Conservation (phyloP, 2,888 invertebrate species). For the Malachius bipustulatus region DNA sequence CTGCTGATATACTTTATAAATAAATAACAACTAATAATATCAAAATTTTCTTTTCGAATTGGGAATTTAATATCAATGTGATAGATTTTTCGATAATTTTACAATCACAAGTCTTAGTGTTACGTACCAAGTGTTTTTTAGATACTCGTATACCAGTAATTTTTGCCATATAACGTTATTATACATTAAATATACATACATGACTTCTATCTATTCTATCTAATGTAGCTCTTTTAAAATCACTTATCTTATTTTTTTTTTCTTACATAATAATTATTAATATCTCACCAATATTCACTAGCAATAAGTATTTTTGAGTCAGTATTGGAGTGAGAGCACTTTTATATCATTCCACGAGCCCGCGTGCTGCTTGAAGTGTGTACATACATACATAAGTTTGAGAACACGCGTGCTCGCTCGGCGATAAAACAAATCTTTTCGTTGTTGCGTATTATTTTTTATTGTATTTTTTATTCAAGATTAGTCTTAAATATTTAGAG, state of each 20-base stretch:
- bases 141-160: conserved; percentile 40
- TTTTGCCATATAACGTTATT: conserved; percentile 35
- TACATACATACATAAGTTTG: too few relatives aligned
- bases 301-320: conserved; percentile 42
- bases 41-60: conserved; percentile 19
- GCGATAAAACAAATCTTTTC: too few relatives aligned
- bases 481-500: too few relatives aligned
- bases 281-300: conserved; percentile 37
- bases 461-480: conserved; percentile 20
- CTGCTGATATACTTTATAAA: too few relatives aligned
- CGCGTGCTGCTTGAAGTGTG: conserved; percentile 22
- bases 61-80: conserved; percentile 40
- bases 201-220: conserved; percentile 12
- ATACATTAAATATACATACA: conserved; percentile 26
- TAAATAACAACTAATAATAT: too few relatives aligned
- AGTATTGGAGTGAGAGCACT: conserved; percentile 40
- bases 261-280: conserved; percentile 18
- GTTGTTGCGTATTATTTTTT: conserved; percentile 30
- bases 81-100: conserved; percentile 58
- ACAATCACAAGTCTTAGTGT: conserved; percentile 47
- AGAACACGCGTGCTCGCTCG: too few relatives aligned
- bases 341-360: conserved; percentile 34
- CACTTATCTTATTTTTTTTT: conserved; percentile 22
- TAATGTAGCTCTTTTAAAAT: too few relatives aligned
- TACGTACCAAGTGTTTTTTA: conserved; percentile 40